A percentile compares a stretch with the other conserved stretches of the same genome.
Evolutionary conservation across 2,797 vertebrate species (phyloP).

Genomic region (Hyperoplus lanceolatus): DNA sequence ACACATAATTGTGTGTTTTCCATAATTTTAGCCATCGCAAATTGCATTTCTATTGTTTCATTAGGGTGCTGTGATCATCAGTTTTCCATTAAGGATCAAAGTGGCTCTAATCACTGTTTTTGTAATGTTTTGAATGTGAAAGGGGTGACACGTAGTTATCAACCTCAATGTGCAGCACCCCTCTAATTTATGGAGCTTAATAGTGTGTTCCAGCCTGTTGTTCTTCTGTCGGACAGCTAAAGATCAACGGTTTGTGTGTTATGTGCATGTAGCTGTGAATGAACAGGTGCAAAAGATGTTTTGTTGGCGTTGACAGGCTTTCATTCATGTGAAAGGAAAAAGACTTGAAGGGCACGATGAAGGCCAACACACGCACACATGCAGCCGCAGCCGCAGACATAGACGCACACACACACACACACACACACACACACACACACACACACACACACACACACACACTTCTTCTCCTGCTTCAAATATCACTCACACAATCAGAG

Average conservation of each 20-base stretch:
- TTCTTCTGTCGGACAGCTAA: background rate
- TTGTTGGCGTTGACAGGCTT: slow-evolving; percentile 19
- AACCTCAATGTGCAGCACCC: no score
- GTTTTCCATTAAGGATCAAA: background rate
- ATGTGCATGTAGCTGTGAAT: slow-evolving; percentile 1
- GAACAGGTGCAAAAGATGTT: slow-evolving; percentile 59
- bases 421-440: background rate
- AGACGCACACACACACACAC: background rate
- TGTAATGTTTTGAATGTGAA: no score
- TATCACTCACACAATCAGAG: slow-evolving; percentile 33
- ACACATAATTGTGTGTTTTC: no score
- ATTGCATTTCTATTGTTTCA: background rate
- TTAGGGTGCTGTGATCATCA: background rate
- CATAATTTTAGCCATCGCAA: no score
- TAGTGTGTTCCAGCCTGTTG: no score
- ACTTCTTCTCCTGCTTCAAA: slow-evolving; percentile 2
- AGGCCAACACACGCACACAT: slow-evolving; percentile 12
- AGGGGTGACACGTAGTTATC: no score
- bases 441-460: background rate
- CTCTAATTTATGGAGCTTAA: no score
- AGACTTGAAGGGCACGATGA: slow-evolving; percentile 37
- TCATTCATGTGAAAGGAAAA: slow-evolving; percentile 42
- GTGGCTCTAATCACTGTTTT: no score
- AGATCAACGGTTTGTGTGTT: slow-evolving; percentile 14
- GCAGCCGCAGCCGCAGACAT: background rate